These are phyloP conservation scores for Saguinus imperator DNA, from an alignment of 2,113 vertebrate species.

Conservation along the genomic window DNA sequence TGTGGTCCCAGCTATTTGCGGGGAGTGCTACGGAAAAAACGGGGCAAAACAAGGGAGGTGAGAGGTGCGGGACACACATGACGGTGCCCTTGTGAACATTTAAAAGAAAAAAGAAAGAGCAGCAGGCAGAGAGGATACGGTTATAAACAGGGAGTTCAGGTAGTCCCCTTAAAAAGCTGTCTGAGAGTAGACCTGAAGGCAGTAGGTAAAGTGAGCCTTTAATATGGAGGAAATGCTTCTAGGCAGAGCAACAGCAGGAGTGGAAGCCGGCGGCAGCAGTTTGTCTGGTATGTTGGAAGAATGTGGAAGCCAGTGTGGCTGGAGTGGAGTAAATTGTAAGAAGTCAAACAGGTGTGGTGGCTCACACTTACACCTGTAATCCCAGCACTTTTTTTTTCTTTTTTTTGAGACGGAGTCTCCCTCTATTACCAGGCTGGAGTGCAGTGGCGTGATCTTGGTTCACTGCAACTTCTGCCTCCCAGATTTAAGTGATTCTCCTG, in stretches of 20 bases:
- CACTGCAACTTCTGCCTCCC: too few species aligned
- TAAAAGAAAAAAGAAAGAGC: too few species aligned
- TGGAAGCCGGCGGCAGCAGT: background rate
- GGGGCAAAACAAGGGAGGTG: background rate
- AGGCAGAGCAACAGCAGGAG: background rate
- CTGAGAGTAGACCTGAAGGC: background rate
- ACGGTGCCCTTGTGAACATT: too few species aligned
- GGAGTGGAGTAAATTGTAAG: background rate
- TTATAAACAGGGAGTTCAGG: background rate
- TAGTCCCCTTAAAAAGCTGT: background rate
- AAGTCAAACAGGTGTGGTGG: background rate
- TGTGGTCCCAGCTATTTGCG: too few species aligned
- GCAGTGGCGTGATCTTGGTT: too few species aligned
- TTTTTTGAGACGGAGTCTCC: too few species aligned
- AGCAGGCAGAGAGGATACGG: background rate
- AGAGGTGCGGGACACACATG: background rate
- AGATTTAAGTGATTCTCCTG: too few species aligned
- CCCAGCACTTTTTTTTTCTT: too few species aligned
- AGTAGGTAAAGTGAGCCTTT: background rate
- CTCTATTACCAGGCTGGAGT: too few species aligned
- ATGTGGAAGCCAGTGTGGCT: background rate
- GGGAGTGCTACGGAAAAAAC: background rate
- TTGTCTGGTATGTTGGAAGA: too few species aligned
- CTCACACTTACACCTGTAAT: too few species aligned
- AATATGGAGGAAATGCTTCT: too few species aligned